Base-by-base conservation (phyloP, 2,888 invertebrate species). In the Yponomeuta evonymella region DNA sequence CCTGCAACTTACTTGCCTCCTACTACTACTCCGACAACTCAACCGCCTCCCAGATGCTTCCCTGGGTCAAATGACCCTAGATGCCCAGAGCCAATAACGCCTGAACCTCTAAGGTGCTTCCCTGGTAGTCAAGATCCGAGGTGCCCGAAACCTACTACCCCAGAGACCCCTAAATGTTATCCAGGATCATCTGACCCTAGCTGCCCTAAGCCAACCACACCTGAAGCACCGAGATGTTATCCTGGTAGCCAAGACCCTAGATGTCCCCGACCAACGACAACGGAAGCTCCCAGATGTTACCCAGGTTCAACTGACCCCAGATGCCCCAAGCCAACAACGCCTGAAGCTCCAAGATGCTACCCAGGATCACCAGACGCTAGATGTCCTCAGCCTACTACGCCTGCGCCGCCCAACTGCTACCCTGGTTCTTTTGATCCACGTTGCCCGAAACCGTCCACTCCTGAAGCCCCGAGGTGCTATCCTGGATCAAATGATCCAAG, bases 1-100 rank as follows among this genome's bases (percentile, higher is more conserved):
- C 73, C 78, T 11, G 77, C 78, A 0, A 73, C 69, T 0, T 81
- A 80, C 65, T 82, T 76, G 68, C 81, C 80, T 12, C 80, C 80
- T 0, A 76, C 74, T 12, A 74, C 73, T 3, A 33, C 36, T 1
- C 15, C 75, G 10, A 72, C 74, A 2, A 71, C 77, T 71, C 79
- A 71, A 73, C 75, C 70, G 74, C 78, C 43, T 15, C 73, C 72
- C 3, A 72, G 43, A 0, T 74, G 74, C 12, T 74, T 69, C 65
- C 75, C 83, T 2, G 73, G 73, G 15, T 72, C 36, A 43, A 73
- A 64, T 8, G 80, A 90, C 77, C 85, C 85, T 0, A 76, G 79
- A 2, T 88, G 89, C 69, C 87, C 85, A 5, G 80, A 81, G 76
- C 80, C 81, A 63, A 71, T 83, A 0, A 75, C 75, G 23, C 81